Evolutionary conservation across 1,140 invertebrate genomes (phyloP).

Genomic region (Macrosteles quadrilineatus): DNA sequence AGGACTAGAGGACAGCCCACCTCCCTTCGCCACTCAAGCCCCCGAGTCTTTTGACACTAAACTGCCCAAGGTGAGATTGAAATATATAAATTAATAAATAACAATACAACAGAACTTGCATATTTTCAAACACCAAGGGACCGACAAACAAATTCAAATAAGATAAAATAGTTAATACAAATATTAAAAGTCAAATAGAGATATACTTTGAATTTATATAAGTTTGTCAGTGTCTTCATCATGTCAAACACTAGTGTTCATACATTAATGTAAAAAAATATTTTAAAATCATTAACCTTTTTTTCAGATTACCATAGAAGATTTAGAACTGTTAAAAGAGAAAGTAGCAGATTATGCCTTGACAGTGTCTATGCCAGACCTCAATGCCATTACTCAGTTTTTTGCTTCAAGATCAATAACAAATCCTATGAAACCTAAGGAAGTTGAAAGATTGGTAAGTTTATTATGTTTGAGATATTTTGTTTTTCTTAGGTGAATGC

Average conservation of each 20-base stretch:
- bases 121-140: no score
- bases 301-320: conserved; percentile 57
- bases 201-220: no score
- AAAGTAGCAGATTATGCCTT: conserved; percentile 63
- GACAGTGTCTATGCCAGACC: conserved; percentile 60
- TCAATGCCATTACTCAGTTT: conserved; percentile 69
- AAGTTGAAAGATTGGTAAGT: conserved; percentile 37
- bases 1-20: conserved; percentile 83
- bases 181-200: no score
- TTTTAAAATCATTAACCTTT: no score
- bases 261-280: no score
- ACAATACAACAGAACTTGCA: no score
- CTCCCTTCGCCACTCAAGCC: conserved; percentile 78
- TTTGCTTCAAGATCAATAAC: conserved; percentile 57
- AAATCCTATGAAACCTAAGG: conserved; percentile 31
- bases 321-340: conserved; percentile 65
- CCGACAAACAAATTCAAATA: no score
- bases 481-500: no score
- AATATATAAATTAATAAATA: no score
- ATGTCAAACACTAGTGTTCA: no score
- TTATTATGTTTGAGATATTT: neutral
- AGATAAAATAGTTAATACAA: no score
- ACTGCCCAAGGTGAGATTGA: conserved; percentile 67
- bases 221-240: no score
- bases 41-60: conserved; percentile 72